Base-by-base conservation (phyloP, 2,888 invertebrate genomes). In the Eristalinus aeneus region DNA sequence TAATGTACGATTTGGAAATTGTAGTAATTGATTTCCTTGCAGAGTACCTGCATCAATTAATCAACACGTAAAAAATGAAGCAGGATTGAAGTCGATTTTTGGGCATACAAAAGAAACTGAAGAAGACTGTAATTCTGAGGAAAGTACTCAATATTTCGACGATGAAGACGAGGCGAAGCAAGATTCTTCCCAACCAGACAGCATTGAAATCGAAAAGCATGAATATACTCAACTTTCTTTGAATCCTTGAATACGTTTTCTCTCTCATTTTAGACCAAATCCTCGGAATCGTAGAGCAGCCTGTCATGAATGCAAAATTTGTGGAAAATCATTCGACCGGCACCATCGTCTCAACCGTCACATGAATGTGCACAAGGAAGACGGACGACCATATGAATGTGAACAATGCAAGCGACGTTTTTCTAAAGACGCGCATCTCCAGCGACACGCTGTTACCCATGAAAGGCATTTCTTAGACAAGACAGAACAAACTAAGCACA, bases 291-390 rank as follows among this genome's bases (percentile, higher is more conserved):
- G 84, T 9, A 81, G 87, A 16, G 88, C 72, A 23, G 88, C 79
- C 1, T 74, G 64, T 16, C 82, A 84, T 68, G 76, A 79, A 34
- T 94, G 94, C 88, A 89, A 89, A 12, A 90, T 93, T 65, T 94
- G 94, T 88, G 90, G 91, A 16, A 94, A 94, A 90, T 88, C 89
- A 6, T 94, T 93, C 88, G 91, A 90, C 32, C 92, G 92, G 74
- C 90, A 93, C 46, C 94, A 94, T 77, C 93, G 93, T 63, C 92
- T 94, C 4, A 84, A 71, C 34, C 89, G 89, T 4, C 91, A 90
- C 56, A 73, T 88, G 32, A 89, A 88, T 53, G 88, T 90, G 5
- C 91, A 90, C 54, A 88, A 88, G 60, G 56, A 88, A 2, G 89
- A 89, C 34, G 88, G 89, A 0, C 89, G 90, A 32, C 89, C 90